Evolutionary conservation across 1,140 invertebrate genomes (phyloP).

Genomic region (Bombus polaris): DNA sequence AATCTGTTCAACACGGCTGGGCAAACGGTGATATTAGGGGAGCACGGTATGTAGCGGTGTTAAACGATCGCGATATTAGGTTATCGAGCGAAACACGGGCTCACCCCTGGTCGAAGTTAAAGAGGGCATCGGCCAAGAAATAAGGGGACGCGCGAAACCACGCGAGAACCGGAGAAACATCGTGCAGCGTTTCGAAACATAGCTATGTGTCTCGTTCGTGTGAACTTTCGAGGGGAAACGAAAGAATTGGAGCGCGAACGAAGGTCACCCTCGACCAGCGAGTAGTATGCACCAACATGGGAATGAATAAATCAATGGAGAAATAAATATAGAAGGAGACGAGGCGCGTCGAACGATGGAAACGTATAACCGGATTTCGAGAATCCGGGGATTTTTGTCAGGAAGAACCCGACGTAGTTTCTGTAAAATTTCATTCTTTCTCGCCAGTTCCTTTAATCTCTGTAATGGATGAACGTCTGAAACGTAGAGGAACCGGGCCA

Average conservation of each 20-base stretch:
- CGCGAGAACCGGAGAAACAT: neutral
- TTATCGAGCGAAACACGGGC: constrained; percentile 48
- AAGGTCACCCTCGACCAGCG: too few species aligned
- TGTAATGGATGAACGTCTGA: constrained; percentile 3
- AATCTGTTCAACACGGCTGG: constrained; percentile 16
- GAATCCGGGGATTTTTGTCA: neutral
- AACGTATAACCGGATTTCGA: constrained; percentile 21
- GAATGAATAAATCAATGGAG: constrained; percentile 29
- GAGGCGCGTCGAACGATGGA: neutral
- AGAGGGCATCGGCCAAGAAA: constrained; percentile 7
- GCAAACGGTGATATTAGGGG: constrained; percentile 37
- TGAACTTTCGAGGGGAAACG: constrained; percentile 13
- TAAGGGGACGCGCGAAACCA: neutral
- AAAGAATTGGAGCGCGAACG: constrained; percentile 49
- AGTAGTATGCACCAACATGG: too few species aligned
- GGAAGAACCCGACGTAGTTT: neutral
- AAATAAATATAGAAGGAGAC: constrained; percentile 22
- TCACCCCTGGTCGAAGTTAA: neutral
- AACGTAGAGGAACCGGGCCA: too few species aligned
- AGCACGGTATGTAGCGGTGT: neutral
- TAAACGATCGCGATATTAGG: constrained; percentile 50
- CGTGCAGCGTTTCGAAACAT: neutral
- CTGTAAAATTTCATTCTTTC: neutral
- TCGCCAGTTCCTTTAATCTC: constrained; percentile 6
- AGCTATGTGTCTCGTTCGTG: neutral